Evolutionary conservation across 2,888 invertebrate species (phyloP), one percentile per base, ranked within the genome.

Genomic region (Chironomus tentans): DNA sequence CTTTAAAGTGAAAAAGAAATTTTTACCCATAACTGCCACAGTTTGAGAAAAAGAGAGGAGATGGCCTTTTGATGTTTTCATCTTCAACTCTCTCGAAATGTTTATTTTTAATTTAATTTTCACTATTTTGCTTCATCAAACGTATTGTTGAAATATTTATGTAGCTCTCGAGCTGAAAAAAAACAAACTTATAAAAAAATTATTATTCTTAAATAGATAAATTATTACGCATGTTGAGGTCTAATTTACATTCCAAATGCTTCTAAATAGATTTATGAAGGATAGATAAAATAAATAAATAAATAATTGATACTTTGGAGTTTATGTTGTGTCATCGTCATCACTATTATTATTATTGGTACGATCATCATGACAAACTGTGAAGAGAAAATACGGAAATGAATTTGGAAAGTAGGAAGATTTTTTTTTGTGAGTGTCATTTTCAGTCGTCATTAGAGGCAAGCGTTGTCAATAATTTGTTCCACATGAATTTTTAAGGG

Each of bases 391-490:
- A 21, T 62, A 15, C 15, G 62, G 15, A 62, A 65, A 65, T 21
- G 65, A 10, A 38, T 28, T 10, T 38, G 21, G 18, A 22, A 65
- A 65, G 65, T 65, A 65, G 65, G 65, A 65, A 65, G 65, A 65
- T 56, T 56, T 50, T 4, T 28, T 28, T 28, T 21, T 6, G n/a
- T 21, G 21, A 65, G 65, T 65, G 65, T 65, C 65, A 65, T 65
- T 2, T 65, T 65, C 65, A 65, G 65, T 65, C 65, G 65, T 65
- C 65, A 65, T 65, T 65, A 65, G 21, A 24, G 21, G 62, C 12
- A 28, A 72, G 38, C 72, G 72, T 56, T 73, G 72, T 73, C 72
- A 62, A 73, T 73, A 73, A 73, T 73, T 73, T 73, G 72, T 73
- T 73, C 72, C 72, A 50, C 72, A 73, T 73, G 72, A 50, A 21